phyloP scores from a whole-genome alignment of 2,797 vertebrate species.

The Anniella stebbinsi region DNA sequence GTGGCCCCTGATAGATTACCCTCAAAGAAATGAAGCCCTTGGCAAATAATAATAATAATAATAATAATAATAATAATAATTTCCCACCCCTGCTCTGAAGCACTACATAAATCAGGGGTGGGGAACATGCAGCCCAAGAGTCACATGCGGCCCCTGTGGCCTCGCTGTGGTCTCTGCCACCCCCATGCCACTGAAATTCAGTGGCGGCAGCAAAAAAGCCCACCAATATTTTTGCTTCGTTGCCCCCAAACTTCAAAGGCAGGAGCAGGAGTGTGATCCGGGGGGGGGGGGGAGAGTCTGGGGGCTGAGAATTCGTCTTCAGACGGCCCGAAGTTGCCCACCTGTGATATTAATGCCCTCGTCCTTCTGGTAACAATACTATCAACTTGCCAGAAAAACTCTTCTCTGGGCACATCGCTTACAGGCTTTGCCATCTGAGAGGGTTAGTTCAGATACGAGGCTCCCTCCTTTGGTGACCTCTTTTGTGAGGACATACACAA shows the following conservation, averaged over 20 bases:
- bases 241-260: no score
- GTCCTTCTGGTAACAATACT: not conserved
- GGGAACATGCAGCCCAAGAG: no score
- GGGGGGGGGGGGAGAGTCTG: no score
- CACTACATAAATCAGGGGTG: not conserved
- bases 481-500: conserved; percentile 16
- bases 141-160: no score
- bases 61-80: not conserved
- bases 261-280: no score
- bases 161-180: no score
- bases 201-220: no score
- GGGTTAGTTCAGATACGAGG: not conserved
- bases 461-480: conserved; percentile 24
- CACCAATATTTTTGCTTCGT: no score
- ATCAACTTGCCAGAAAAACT: not conserved
- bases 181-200: no score
- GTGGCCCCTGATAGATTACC: not conserved
- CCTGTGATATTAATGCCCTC: not conserved
- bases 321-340: no score
- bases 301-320: no score
- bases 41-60: no score
- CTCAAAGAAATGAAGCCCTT: not conserved
- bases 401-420: not conserved
- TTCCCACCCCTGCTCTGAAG: not conserved
- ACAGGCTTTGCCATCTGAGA: not conserved